Conservation (phyloP, 2,113 vertebrate genomes). For the Albula goreensis region DNA sequence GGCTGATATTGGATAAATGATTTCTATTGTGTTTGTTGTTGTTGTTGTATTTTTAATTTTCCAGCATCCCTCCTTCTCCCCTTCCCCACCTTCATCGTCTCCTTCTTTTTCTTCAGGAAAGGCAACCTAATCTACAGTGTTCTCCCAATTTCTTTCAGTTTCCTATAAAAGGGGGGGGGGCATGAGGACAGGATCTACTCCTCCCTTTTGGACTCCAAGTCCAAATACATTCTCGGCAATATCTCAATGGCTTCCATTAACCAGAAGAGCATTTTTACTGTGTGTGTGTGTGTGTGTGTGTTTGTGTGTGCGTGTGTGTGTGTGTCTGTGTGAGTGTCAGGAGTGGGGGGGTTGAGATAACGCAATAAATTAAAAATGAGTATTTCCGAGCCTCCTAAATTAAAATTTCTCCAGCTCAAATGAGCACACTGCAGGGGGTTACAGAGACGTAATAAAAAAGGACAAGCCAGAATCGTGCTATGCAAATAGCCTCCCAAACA, state of each 20-base stretch:
- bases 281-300: too few relatives aligned
- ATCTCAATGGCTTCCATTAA: neutral
- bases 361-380: slow-evolving; percentile 43
- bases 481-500: slow-evolving; percentile 64
- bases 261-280: neutral
- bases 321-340: neutral
- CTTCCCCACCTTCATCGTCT: too few relatives aligned
- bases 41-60: neutral
- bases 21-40: neutral
- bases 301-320: too few relatives aligned
- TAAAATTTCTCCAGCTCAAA: slow-evolving; percentile 46
- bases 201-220: too few relatives aligned
- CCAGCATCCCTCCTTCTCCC: too few relatives aligned
- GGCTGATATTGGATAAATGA: neutral
- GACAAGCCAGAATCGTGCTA: slow-evolving; percentile 55
- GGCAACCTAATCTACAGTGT: too few relatives aligned
- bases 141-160: too few relatives aligned
- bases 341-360: neutral
- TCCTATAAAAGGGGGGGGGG: too few relatives aligned
- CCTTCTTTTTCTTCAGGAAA: too few relatives aligned
- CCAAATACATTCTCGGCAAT: too few relatives aligned
- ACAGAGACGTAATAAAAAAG: slow-evolving; percentile 63
- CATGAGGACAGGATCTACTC: too few relatives aligned
- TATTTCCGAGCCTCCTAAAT: slow-evolving; percentile 54
- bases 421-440: slow-evolving; percentile 57